A percentile compares a stretch with the other conserved stretches of the same genome.
These are phyloP conservation scores for Carollia perspicillata DNA, from an alignment of 2,113 vertebrate species.

Conservation along the genomic window DNA sequence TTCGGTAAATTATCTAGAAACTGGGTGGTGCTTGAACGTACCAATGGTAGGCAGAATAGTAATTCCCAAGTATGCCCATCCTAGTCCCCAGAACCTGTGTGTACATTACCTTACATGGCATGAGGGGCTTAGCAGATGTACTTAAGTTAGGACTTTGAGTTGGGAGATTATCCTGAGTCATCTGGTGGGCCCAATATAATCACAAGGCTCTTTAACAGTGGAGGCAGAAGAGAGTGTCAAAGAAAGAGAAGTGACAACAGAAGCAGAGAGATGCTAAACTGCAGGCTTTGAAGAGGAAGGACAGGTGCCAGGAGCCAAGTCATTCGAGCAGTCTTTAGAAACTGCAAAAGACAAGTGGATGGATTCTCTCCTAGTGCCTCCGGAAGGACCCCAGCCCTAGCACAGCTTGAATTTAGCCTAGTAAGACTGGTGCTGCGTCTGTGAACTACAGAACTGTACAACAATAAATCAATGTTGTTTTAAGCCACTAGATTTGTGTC, in stretches of 20 bases:
- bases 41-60: neutral
- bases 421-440: neutral
- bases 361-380: neutral
- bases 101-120: neutral
- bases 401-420: neutral
- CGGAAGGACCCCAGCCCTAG: neutral
- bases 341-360: neutral
- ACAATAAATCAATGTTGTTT: neutral
- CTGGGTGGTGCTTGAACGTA: neutral
- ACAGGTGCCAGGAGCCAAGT: neutral
- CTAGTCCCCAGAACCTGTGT: neutral
- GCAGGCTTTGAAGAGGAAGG: neutral
- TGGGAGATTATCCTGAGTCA: neutral
- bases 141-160: neutral
- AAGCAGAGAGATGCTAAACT: neutral
- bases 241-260: neutral
- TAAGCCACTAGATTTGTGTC: neutral
- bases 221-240: neutral
- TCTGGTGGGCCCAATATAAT: neutral
- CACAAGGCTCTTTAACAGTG: neutral
- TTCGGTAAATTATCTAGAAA: constrained; percentile 6
- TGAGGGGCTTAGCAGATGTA: neutral
- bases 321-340: neutral
- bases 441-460: neutral
- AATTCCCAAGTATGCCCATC: neutral